Evolutionary conservation across 2,797 vertebrate genomes (phyloP), one percentile per base, ranked within the genome.

Genomic region (Paratrypauchen microcephalus): DNA sequence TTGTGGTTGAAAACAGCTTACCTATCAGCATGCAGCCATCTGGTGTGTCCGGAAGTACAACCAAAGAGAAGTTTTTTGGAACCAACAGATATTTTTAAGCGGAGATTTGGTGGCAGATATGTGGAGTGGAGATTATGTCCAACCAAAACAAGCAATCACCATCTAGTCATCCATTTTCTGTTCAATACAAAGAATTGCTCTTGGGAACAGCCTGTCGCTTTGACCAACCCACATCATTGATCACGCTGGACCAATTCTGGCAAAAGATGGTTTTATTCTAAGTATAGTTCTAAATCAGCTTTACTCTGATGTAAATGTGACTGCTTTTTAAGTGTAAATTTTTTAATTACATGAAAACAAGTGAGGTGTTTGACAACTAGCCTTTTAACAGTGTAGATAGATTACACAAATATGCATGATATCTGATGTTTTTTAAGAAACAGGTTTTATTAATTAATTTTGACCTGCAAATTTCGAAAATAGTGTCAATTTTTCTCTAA

Each of bases 1-100:
- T 61, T 39, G 59, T 39, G 59, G 32, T 39, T n/a, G 59, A 41
- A 61, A 61, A 41, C n/a, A 41, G 11, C 59, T 41, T 61, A 61
- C 59, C 59, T 61, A n/a, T 39, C 59, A 21, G 36, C 13, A n/a
- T 21, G 59, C 12, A 5, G n/a, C 59, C 59, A 61, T 61, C 59
- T 61, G 59, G 59, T 41, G 32, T 41, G 19, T 61, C 32, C 5
- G 59, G 59, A 36, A 61, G n/a, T 4, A 16, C n/a, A n/a, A 61
- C 59, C 59, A 61, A 61, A 41, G 41, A 32, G n/a, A 61, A 41
- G 11, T 15, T 61, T 41, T 21, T 39, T 61, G 59, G 59, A 61
- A 41, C 21, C n/a, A 23, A 9, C n/a, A 41, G 2, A 41, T 39
- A 61, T 32, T 61, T 41, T 61, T 41, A 61, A 18, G 30, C 21